Conservation (phyloP, 1,140 invertebrate genomes). For the Argopecten irradians region DNA sequence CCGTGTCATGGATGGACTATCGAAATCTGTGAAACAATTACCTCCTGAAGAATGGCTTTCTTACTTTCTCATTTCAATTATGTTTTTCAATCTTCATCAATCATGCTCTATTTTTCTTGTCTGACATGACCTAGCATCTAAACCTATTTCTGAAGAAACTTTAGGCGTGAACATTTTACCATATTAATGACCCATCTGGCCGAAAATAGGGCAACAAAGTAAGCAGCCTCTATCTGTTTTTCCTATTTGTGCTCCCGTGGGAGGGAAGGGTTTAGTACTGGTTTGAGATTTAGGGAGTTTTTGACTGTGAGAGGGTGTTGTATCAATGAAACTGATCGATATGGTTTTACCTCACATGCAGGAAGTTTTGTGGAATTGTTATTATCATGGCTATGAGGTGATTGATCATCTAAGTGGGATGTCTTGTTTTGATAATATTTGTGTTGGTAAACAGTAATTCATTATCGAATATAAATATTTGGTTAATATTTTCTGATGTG, state of each 20-base stretch:
- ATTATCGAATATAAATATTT: neutral
- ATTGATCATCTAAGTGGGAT: neutral
- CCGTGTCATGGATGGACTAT: too few relatives aligned
- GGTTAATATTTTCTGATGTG: too few relatives aligned
- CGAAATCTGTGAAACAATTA: too few relatives aligned
- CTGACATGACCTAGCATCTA: neutral
- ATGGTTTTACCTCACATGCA: neutral
- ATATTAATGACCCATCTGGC: neutral
- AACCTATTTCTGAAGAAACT: neutral
- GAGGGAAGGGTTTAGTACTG: neutral
- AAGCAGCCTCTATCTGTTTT: neutral
- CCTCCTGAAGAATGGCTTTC: too few relatives aligned
- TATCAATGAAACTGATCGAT: neutral
- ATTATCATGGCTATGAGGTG: neutral
- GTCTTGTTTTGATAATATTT: neutral
- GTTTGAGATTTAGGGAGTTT: neutral
- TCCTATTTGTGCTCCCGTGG: neutral
- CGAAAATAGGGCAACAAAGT: neutral
- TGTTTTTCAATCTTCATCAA: neutral
- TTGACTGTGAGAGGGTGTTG: neutral
- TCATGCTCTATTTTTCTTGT: neutral
- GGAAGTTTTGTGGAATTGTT: neutral
- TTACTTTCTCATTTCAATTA: too few relatives aligned
- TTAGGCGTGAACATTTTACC: neutral
- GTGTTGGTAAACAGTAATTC: neutral